phyloP scores from a whole-genome alignment of 2,888 invertebrate species.

The Diaperis boleti region DNA sequence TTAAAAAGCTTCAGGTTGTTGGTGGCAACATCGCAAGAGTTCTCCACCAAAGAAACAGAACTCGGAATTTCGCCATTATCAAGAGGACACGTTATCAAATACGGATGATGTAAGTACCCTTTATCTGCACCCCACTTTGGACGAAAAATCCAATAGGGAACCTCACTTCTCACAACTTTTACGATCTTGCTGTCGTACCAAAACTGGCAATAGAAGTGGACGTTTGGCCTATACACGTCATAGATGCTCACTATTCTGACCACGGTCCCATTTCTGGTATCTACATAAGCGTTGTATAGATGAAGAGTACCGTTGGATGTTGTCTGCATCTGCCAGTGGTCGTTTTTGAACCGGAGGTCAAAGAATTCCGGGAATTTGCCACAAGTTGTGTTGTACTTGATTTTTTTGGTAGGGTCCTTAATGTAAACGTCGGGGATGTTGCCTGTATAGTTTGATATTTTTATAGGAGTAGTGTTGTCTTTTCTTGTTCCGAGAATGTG shows the following conservation, averaged over 20 bases:
- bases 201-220: constrained; percentile 68
- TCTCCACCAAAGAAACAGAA: constrained; percentile 85
- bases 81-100: constrained; percentile 86
- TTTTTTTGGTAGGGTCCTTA: too few species aligned
- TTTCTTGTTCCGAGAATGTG: too few species aligned
- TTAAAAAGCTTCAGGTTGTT: constrained; percentile 84
- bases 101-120: constrained; percentile 87
- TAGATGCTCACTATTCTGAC: constrained; percentile 79
- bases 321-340: constrained; percentile 86
- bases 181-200: constrained; percentile 86
- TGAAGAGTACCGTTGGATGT: constrained; percentile 84
- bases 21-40: constrained; percentile 82
- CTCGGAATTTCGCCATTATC: constrained; percentile 69
- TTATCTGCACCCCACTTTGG: constrained; percentile 90
- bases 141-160: constrained; percentile 91
- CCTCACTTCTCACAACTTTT: constrained; percentile 79
- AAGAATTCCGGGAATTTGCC: constrained; percentile 85
- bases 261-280: constrained; percentile 82
- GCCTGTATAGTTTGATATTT: background rate
- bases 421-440: constrained; percentile 12
- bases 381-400: constrained; percentile 70
- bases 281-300: constrained; percentile 86
- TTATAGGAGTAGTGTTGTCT: too few species aligned
- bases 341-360: constrained; percentile 88
- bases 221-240: background rate